Evolutionary conservation across 2,888 invertebrate species (phyloP), one percentile per base, ranked within the genome.

Genomic region (Nasonia oneida): DNA sequence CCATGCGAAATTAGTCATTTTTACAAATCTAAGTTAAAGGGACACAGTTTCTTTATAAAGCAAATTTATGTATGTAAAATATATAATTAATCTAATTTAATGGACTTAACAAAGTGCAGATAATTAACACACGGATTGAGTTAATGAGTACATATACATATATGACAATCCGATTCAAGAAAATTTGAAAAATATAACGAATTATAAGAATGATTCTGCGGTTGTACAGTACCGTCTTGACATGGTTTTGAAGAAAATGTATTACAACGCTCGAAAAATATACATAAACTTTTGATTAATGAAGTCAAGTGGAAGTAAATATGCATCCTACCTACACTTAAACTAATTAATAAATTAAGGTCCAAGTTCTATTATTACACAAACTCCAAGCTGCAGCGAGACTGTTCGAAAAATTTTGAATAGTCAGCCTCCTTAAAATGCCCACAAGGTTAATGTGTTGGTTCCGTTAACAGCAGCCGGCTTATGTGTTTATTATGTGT

Each of bases 21-120:
- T 91, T 92, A 92, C 90, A 92, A 92, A 92, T 90, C 89, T 89
- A 90, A 90, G 89, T 89, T 90, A 89, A 86, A 14, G 88, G 89
- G 71, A 89, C 87, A 84, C 88, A 89, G 90, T 87, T 89, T 89
- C 88, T 89, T 89, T 86, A 88, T 87, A 90, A 89, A 90, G 88
- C 89, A 89, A 88, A 88, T 83, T 87, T 85, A 88, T 88, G 87
- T 78, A 87, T 78, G 80, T 87, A 86, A 83, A 87, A 83, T 83
- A 87, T 87, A 85, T 77, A 83, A 83, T 37, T 87, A 78, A 87
- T 83, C 81, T 84, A 85, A 79, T 85, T 76, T 86, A 86, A 84
- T 87, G 75, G 73, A 86, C 67, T 80, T 70, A 75, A 75, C 80
- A 29, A 80, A 80, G 80, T 71, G 61, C 39, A 67, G 33, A 39